Evolutionary conservation across 2,113 vertebrate genomes (phyloP), one percentile per base, ranked within the genome.

Genomic region (Cyprinodon variegatus): DNA sequence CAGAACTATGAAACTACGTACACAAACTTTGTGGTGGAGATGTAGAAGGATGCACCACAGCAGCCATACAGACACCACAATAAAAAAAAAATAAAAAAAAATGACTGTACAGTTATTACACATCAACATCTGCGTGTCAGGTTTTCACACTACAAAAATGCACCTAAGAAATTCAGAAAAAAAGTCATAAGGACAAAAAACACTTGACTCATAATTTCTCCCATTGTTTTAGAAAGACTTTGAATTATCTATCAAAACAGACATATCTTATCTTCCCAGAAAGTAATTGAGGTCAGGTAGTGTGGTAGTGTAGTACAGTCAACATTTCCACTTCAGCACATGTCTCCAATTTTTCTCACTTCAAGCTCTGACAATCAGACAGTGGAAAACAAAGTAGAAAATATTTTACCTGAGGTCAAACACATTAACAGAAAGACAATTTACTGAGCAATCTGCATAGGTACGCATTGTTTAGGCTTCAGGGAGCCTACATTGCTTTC

Each of bases 401-500:
- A 72, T 62, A 83, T 62, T 83, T 68, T 81, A 88, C 87, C 90
- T 81, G 73, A 74, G 83, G 85, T 89, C 86, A 88, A 88, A 90
- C 70, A 46, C 86, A 91, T 86, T 88, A 86, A 77, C 73, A 85
- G 72, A 77, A 38, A 40, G 61, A 37, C 40, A 78, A 78, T 81
- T 88, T 87, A 69, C 60, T 75, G 78, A 87, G 79, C 84, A 76
- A 77, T 76, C 72, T 57, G 89, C 83, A 79, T 83, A 76, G 73
- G 88, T 79, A 78, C 78, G 63, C 83, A 81, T 75, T 90, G 84
- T 86, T 90, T 90, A 61, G 83, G 78, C 85, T 90, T 72, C 8
- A 10, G 83, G 89, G 82, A 83, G 73, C 39, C 70, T 74, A 70
- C 81, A 61, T 29, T 81, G 61, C 65, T 85, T 64, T 86, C 63